These are phyloP conservation scores for Bombus confusus DNA, from an alignment of 1,140 invertebrate genomes.

Conservation along the genomic window DNA sequence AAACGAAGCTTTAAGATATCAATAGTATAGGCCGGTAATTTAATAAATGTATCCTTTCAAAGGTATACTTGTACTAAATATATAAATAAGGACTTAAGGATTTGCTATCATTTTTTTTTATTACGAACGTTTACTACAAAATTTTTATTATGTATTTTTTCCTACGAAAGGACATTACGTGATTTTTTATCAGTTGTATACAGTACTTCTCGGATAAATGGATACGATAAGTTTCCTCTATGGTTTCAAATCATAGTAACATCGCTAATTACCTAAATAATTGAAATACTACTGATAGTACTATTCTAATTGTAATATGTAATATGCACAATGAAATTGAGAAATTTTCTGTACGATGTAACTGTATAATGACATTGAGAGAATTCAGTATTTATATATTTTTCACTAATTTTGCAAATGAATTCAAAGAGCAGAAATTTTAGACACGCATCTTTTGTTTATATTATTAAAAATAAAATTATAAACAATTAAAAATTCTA, in stretches of 20 bases:
- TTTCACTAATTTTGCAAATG: too few relatives aligned
- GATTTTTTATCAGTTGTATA: background rate
- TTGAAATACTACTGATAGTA: background rate
- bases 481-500: too few relatives aligned
- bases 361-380: too few relatives aligned
- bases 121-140: background rate
- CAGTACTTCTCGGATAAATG: background rate
- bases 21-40: slow-evolving; percentile 9
- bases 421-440: too few relatives aligned
- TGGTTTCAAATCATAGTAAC: background rate
- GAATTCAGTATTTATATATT: too few relatives aligned
- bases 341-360: too few relatives aligned
- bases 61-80: slow-evolving; percentile 12
- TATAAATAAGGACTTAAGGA: slow-evolving; percentile 7
- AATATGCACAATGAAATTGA: too few relatives aligned
- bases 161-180: background rate
- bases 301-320: background rate
- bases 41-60: slow-evolving; percentile 49
- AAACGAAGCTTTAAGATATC: slow-evolving; percentile 77
- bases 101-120: slow-evolving; percentile 16
- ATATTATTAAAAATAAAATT: too few relatives aligned
- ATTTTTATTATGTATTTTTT: background rate
- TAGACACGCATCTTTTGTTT: too few relatives aligned
- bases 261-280: background rate
- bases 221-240: background rate